Evolutionary conservation across 1,140 invertebrate species (phyloP), one percentile per base, ranked within the genome.

Genomic region (Caerostris extrusa): DNA sequence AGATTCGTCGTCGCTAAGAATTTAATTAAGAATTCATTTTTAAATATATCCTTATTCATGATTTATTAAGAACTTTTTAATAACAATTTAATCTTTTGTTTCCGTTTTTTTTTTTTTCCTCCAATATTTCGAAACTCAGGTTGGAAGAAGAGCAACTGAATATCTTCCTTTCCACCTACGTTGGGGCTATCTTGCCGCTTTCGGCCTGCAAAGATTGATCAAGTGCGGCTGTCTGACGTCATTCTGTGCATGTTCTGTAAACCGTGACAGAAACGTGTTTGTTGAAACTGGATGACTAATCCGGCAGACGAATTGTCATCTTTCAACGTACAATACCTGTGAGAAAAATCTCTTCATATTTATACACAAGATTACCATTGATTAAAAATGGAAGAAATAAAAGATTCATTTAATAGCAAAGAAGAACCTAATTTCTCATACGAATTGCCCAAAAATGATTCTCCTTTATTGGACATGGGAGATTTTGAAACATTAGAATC

Each of bases 261-360:
- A 77, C 85, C 92, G 92, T 93, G 92, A 93, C 85, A 93, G 92
- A 93, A 93, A 93, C 92, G 92, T 93, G 92, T 93, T 93, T 93
- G 53, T 53, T 58, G 92, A 53, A 93, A 93, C 92, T 93, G 85
- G 86, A 93, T 93, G 92, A 93, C 85, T 93, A 93, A 93, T 93
- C 34, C 86, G 64, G 86, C 61, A 81, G 34, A 69, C 83, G 17
- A 67, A 60, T 85, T 60, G 61, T 55, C 64, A 71, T 89, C 77
- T 58, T 34, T 71, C 67, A 55, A 85, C 90, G 77, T 60, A n/a
- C 34, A 4, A 14, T 55, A 85, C 34, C 34, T 50, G 14, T 55
- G 50, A 61, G 58, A 53, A 69, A 90, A 50, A n/a, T 83, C 81
- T 85, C 77, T 50, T 7, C 55, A 50, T 50, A 12, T 50, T 64